phyloP scores from a whole-genome alignment of 2,113 vertebrate species.

The Festucalex cinctus region DNA sequence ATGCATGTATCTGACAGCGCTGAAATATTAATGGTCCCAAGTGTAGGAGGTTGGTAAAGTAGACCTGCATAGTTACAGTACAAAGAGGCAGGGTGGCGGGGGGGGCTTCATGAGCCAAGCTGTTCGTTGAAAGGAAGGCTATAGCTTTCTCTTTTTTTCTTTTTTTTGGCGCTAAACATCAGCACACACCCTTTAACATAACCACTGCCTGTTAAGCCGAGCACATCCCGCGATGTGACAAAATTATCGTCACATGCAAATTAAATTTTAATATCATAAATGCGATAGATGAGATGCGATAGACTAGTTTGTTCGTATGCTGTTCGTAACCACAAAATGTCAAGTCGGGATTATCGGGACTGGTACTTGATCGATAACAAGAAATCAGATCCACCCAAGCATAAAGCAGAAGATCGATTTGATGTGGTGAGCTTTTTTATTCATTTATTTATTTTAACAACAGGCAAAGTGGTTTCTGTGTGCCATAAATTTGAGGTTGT shows the following conservation, averaged over 20 bases:
- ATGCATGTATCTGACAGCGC: constrained; percentile 64
- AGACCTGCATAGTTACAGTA: constrained; percentile 69
- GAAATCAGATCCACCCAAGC: no score
- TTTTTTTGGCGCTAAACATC: constrained; percentile 48
- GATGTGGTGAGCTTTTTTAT: no score
- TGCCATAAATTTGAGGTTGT: no score
- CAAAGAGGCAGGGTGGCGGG: constrained; percentile 51
- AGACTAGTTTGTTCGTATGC: no score
- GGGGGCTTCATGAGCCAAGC: constrained; percentile 53
- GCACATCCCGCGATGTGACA: background rate
- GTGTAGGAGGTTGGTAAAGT: constrained; percentile 70
- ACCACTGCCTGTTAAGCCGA: background rate
- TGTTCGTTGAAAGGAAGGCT: constrained; percentile 65
- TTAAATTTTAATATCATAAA: background rate
- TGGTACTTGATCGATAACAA: no score
- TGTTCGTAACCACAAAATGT: no score
- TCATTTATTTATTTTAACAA: no score
- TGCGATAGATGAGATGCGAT: no score
- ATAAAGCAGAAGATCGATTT: no score
- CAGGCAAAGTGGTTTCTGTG: no score
- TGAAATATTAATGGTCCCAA: constrained; percentile 76
- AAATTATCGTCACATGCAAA: background rate
- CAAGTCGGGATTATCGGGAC: no score
- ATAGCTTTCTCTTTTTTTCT: constrained; percentile 37
- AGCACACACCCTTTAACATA: constrained; percentile 12